Conservation (phyloP, 2,797 vertebrate species). For the Centropyge bicolor region DNA sequence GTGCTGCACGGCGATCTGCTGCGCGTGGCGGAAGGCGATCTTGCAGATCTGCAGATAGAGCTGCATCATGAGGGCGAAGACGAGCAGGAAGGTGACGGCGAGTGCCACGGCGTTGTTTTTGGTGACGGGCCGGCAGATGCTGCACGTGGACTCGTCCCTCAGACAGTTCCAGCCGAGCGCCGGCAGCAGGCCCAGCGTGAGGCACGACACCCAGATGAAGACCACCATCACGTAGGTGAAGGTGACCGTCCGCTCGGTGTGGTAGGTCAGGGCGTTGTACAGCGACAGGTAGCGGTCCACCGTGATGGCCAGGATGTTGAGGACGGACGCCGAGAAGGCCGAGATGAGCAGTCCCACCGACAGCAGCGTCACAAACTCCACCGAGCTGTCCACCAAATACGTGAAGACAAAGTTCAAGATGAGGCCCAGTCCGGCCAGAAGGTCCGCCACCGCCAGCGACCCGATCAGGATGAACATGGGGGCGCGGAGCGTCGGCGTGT, state of each 20-base stretch:
- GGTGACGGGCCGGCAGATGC: constrained; percentile 91
- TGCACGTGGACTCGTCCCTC: constrained; percentile 87
- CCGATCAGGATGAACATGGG: constrained; percentile 93
- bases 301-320: constrained; percentile 93
- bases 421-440: constrained; percentile 91
- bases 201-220: constrained; percentile 88
- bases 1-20: constrained; percentile 95
- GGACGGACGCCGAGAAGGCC: constrained; percentile 92
- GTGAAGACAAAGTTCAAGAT: constrained; percentile 91
- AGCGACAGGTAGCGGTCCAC: constrained; percentile 95
- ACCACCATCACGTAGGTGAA: constrained; percentile 89
- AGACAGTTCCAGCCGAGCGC: constrained; percentile 94
- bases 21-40: constrained; percentile 92
- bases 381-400: constrained; percentile 83
- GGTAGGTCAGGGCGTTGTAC: constrained; percentile 93
- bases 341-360: constrained; percentile 89
- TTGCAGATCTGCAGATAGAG: constrained; percentile 94
- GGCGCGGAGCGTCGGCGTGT: constrained; percentile 89
- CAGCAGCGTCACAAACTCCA: constrained; percentile 87
- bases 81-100: constrained; percentile 90
- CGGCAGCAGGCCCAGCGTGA: constrained; percentile 88
- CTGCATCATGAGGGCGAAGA: constrained; percentile 93
- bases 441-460: constrained; percentile 90
- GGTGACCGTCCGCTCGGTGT: constrained; percentile 90
- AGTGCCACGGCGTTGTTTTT: constrained; percentile 90